Evolutionary conservation across 2,113 vertebrate species (phyloP).

Genomic region (Bungarus multicinctus): DNA sequence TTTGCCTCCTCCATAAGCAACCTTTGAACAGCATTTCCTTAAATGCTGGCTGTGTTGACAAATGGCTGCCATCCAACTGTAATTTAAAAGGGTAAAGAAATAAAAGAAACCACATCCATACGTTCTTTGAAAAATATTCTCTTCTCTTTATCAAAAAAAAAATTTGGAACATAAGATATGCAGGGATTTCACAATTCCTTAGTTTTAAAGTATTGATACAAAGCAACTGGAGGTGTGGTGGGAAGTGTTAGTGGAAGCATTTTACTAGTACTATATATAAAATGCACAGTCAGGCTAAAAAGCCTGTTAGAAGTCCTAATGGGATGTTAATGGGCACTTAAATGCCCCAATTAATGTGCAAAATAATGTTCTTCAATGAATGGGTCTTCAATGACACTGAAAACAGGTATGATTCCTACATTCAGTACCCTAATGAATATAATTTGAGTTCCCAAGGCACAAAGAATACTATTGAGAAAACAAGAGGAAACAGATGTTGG

Average conservation of each 20-base stretch:
- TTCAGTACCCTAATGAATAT: conserved; percentile 53
- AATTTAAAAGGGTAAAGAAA: conserved; percentile 16
- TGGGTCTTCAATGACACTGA: conserved; percentile 52
- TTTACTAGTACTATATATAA: conserved; percentile 21
- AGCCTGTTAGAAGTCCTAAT: conserved; percentile 12
- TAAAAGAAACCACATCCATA: background rate
- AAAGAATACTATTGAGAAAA: conserved; percentile 54
- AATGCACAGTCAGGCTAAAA: conserved; percentile 25
- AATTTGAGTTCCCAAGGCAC: conserved; percentile 30
- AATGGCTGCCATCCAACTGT: background rate
- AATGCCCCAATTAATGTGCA: conserved; percentile 26
- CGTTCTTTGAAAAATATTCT: background rate
- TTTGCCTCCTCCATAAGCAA: conserved; percentile 39
- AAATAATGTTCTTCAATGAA: conserved; percentile 45
- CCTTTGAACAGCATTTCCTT: conserved; percentile 10
- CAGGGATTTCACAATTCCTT: conserved; percentile 6
- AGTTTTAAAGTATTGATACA: background rate
- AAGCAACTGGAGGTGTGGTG: background rate
- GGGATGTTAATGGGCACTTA: conserved; percentile 38
- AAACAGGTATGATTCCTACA: conserved; percentile 48
- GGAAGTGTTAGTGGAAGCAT: background rate
- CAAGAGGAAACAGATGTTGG: conserved; percentile 78
- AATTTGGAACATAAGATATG: background rate
- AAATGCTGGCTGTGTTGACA: rapidly evolving
- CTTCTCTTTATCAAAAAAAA: background rate